Percentiles rank a stretch among this genome's conserved stretches.
These are phyloP conservation scores for Rhagonycha lutea DNA, from an alignment of 2,888 invertebrate genomes.

Conservation along the genomic window DNA sequence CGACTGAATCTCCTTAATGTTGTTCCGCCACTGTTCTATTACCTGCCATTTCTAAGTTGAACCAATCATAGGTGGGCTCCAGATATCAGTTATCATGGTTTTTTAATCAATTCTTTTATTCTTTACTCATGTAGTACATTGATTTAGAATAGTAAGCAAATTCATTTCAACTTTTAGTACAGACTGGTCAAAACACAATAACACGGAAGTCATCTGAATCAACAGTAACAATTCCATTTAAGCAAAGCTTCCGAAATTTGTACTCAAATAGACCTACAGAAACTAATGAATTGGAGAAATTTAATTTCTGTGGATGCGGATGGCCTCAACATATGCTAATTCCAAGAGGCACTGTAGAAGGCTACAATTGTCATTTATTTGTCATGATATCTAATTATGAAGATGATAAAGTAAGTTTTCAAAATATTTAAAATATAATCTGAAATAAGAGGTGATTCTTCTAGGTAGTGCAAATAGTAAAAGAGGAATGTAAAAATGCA, in stretches of 20 bases:
- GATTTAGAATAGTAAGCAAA: neutral
- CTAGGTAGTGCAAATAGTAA: conserved; percentile 57
- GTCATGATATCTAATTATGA: conserved; percentile 77
- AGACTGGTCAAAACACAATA: conserved; percentile 69
- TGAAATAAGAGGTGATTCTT: neutral
- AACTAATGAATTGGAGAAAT: conserved; percentile 59
- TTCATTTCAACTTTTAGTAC: conserved; percentile 57
- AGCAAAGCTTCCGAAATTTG: conserved; percentile 76
- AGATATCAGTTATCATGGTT: too few relatives aligned
- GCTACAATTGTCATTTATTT: conserved; percentile 71
- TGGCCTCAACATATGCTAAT: conserved; percentile 85
- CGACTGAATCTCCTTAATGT: too few relatives aligned
- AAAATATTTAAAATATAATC: neutral
- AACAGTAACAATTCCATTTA: conserved; percentile 82
- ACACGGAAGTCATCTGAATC: conserved; percentile 71
- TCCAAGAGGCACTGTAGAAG: conserved; percentile 71
- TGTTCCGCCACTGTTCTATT: too few relatives aligned
- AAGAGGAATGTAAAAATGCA: conserved; percentile 67
- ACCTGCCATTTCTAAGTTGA: neutral
- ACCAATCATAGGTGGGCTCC: too few relatives aligned
- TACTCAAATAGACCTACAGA: conserved; percentile 65
- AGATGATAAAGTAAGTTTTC: conserved; percentile 64
- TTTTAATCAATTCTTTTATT: neutral
- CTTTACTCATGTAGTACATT: neutral
- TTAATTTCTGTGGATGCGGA: conserved; percentile 87